Evolutionary conservation across 2,888 invertebrate species (phyloP).

Genomic region (Drosophila parthenogenetica): DNA sequence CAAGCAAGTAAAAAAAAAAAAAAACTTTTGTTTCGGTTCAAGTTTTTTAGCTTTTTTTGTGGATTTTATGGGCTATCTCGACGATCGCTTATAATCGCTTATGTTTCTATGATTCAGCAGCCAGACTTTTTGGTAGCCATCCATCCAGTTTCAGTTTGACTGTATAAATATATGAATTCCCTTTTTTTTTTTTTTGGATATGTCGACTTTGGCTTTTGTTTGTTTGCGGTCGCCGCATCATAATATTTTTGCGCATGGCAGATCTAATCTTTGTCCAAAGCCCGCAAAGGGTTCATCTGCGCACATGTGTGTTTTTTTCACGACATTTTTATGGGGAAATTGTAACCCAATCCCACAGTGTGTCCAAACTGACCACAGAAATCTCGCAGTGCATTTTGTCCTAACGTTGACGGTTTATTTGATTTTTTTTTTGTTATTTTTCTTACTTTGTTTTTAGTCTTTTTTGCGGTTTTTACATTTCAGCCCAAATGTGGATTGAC

Average conservation of each 20-base stretch:
- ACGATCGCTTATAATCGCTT: conserved; percentile 72
- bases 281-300: conserved; percentile 49
- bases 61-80: conserved; percentile 63
- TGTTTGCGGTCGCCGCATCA: conserved; percentile 76
- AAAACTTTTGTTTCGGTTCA: conserved; percentile 53
- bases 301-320: conserved; percentile 47
- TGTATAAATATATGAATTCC: conserved; percentile 16
- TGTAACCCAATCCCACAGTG: conserved; percentile 70
- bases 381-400: conserved; percentile 76
- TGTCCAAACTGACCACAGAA: conserved; percentile 61
- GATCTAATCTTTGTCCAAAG: conserved; percentile 73
- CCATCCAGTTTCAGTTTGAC: conserved; percentile 58
- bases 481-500: conserved; percentile 64
- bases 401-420: conserved; percentile 66
- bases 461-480: conserved; percentile 61
- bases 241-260: conserved; percentile 79
- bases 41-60: conserved; percentile 26
- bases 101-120: conserved; percentile 78
- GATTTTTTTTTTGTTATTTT: not conserved
- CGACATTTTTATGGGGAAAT: conserved; percentile 79
- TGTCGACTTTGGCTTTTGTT: conserved; percentile 66
- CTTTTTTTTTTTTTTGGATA: conserved; percentile 48
- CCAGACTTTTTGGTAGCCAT: conserved; percentile 70
- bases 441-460: not conserved
- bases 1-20: not conserved